Conservation (phyloP, 2,113 vertebrate species). For the Sminthopsis crassicaudata region DNA sequence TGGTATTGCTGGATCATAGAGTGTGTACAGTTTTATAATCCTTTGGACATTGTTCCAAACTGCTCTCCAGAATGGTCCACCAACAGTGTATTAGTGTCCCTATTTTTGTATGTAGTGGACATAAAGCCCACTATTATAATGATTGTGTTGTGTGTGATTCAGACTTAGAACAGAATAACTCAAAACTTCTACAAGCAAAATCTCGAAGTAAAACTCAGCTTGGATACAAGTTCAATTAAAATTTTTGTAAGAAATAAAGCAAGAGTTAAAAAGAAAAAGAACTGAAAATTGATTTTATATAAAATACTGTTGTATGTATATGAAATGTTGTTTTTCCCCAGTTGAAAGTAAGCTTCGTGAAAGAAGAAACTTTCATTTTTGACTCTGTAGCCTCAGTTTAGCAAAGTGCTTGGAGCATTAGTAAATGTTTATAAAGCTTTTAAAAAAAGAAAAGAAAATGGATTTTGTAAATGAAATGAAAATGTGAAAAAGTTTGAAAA, state of each 20-base stretch:
- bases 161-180: neutral
- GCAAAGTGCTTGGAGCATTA: no score
- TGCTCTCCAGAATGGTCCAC: neutral
- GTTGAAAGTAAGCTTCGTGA: no score
- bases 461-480: neutral
- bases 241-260: neutral
- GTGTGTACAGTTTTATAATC: neutral
- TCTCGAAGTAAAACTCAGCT: neutral
- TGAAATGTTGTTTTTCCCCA: no score
- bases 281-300: no score
- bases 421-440: neutral
- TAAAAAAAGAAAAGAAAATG: neutral
- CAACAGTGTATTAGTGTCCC: neutral
- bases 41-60: neutral
- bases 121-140: neutral
- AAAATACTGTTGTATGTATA: no score
- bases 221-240: neutral
- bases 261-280: no score
- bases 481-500: neutral
- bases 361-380: no score
- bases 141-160: neutral
- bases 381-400: no score
- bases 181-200: neutral
- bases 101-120: neutral
- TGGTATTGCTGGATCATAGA: neutral